Percentiles rank a stretch among this genome's conserved stretches.
Evolutionary conservation across 2,113 vertebrate genomes (phyloP).

Genomic region (Leucoraja erinaceus): DNA sequence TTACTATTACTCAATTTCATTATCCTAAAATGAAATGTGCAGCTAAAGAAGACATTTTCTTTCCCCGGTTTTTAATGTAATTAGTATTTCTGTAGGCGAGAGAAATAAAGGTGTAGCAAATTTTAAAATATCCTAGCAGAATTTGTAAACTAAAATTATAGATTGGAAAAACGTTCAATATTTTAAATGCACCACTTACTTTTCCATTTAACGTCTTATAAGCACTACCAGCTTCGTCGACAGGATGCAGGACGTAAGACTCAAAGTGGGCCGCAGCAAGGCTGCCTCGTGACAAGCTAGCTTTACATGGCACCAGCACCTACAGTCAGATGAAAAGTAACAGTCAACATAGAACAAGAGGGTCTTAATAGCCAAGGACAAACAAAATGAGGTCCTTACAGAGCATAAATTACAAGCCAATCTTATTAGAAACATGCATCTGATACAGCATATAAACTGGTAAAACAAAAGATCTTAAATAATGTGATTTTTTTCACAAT

Average conservation of each 20-base stretch:
- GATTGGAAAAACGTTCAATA: background rate
- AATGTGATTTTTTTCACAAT: background rate
- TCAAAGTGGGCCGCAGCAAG: conserved; percentile 73
- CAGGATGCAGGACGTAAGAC: conserved; percentile 73
- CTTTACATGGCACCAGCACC: conserved; percentile 85
- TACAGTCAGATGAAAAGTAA: conserved; percentile 41
- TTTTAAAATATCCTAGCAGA: background rate
- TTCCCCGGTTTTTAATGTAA: background rate
- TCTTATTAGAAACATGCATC: background rate
- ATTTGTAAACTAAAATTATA: conserved; percentile 30
- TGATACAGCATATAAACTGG: background rate
- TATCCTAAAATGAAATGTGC: background rate
- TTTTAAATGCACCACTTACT: conserved; percentile 52
- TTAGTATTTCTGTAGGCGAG: background rate
- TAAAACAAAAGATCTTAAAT: background rate
- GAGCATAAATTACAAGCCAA: background rate
- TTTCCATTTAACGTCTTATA: conserved; percentile 82
- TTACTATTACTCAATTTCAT: background rate
- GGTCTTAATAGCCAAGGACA: background rate
- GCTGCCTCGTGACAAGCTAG: conserved; percentile 62
- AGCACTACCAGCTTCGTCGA: conserved; percentile 52
- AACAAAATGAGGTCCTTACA: background rate
- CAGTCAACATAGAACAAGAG: background rate
- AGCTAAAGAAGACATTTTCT: background rate
- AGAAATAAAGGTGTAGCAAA: conserved; percentile 28